A percentile compares a stretch with the other conserved stretches of the same genome.
Evolutionary conservation across 2,888 invertebrate genomes (phyloP).

Genomic region (Seira musarum): DNA sequence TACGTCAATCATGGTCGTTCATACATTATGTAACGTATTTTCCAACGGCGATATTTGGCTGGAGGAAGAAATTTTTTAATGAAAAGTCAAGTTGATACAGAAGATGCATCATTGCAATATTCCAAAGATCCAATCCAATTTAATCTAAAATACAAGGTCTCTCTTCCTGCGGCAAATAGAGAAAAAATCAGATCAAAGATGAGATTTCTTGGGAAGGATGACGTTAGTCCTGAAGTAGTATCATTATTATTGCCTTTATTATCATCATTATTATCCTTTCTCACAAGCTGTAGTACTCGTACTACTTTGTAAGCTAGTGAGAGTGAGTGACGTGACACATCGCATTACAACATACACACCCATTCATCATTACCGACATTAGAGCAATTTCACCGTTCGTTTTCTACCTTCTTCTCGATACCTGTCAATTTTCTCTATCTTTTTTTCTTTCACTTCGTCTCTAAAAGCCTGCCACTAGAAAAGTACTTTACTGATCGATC

Average conservation of each 20-base stretch:
- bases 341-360: conserved; percentile 20
- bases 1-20: too few relatives aligned
- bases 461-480: neutral
- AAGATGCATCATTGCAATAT: neutral
- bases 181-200: too few relatives aligned
- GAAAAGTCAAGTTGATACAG: neutral
- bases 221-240: too few relatives aligned
- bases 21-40: too few relatives aligned
- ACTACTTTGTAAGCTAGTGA: neutral
- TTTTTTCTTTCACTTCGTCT: neutral
- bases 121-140: neutral
- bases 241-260: neutral
- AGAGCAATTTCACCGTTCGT: neutral
- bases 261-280: neutral
- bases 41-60: too few relatives aligned
- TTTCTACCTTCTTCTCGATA: conserved; percentile 12
- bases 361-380: conserved; percentile 17
- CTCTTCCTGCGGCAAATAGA: too few relatives aligned
- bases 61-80: too few relatives aligned
- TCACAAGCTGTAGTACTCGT: neutral
- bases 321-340: neutral
- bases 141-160: too few relatives aligned
- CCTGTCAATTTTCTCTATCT: conserved; percentile 23
- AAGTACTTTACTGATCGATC: conserved; percentile 38
- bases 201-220: too few relatives aligned